Percentiles rank a stretch among this genome's conserved stretches.
Evolutionary conservation across 2,797 vertebrate genomes (phyloP).

Genomic region (Rhinogobio ventralis): DNA sequence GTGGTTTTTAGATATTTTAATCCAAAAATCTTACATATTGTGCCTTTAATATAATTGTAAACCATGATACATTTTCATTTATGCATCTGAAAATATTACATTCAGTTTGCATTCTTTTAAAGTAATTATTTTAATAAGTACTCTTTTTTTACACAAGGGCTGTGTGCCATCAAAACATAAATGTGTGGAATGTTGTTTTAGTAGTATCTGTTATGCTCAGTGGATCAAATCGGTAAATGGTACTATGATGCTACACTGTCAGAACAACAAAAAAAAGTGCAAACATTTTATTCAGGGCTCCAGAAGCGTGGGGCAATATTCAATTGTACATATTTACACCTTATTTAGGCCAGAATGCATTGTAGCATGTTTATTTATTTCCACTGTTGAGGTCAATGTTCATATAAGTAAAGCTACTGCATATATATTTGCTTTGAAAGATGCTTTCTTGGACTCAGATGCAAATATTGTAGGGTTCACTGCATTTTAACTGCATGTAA

Average conservation of each 20-base stretch:
- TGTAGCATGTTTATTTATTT: not conserved
- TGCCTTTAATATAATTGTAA: not conserved
- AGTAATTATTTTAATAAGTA: not conserved
- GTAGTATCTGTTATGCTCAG: not conserved
- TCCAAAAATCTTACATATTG: no score
- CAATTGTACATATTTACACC: not conserved
- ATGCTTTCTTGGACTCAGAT: not conserved
- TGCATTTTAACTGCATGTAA: not conserved
- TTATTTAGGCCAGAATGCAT: not conserved
- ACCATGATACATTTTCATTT: not conserved
- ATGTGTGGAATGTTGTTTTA: slow-evolving; percentile 8
- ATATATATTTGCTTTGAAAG: not conserved
- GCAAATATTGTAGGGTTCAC: not conserved
- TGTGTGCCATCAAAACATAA: not conserved
- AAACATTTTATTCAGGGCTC: not conserved
- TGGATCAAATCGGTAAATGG: not conserved
- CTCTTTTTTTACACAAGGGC: not conserved
- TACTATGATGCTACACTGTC: not conserved
- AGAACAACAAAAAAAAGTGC: not conserved
- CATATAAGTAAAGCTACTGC: not conserved
- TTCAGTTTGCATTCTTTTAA: not conserved
- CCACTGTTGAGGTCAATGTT: not conserved
- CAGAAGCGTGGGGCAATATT: not conserved
- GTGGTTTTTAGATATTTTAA: no score
- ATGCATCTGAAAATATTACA: not conserved